These are phyloP conservation scores for Plectrocnemia conspersa DNA, from an alignment of 1,140 invertebrate genomes.

Conservation along the genomic window DNA sequence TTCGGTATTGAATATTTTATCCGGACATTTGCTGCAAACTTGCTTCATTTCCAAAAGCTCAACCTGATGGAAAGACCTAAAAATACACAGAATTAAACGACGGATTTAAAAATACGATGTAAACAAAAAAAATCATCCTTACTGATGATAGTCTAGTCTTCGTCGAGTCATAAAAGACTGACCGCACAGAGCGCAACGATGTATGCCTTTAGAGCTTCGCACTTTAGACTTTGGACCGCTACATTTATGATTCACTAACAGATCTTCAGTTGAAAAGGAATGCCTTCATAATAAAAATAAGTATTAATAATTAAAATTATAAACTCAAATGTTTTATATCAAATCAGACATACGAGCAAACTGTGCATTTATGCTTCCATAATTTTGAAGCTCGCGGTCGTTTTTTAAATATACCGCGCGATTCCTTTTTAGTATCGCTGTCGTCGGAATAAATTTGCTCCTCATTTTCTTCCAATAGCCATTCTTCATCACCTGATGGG, in stretches of 20 bases:
- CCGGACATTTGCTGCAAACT: constrained; percentile 19
- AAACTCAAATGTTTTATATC: not conserved
- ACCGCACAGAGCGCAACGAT: constrained; percentile 29
- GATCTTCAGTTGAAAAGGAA: constrained; percentile 9
- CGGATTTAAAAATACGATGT: not conserved
- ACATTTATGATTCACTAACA: constrained; percentile 17
- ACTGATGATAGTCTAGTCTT: constrained; percentile 29
- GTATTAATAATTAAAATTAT: not conserved
- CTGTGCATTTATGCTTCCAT: constrained; percentile 3
- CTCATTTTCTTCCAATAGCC: constrained; percentile 11
- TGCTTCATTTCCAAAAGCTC: constrained; percentile 23
- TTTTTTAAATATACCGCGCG: not conserved
- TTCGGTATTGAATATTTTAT: constrained; percentile 14
- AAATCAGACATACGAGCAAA: constrained; percentile 14
- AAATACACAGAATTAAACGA: constrained; percentile 10
- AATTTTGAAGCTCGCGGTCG: not conserved
- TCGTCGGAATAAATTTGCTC: constrained; percentile 8
- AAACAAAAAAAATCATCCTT: not conserved
- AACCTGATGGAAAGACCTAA: constrained; percentile 27
- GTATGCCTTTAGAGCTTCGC: not conserved
- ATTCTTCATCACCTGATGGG: constrained; percentile 13
- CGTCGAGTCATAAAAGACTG: constrained; percentile 22
- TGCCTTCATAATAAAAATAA: constrained; percentile 19
- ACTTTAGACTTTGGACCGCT: constrained; percentile 4
- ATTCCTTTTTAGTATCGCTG: constrained; percentile 6